Conservation (phyloP, 2,113 vertebrate species). For the Arenaria interpres region DNA sequence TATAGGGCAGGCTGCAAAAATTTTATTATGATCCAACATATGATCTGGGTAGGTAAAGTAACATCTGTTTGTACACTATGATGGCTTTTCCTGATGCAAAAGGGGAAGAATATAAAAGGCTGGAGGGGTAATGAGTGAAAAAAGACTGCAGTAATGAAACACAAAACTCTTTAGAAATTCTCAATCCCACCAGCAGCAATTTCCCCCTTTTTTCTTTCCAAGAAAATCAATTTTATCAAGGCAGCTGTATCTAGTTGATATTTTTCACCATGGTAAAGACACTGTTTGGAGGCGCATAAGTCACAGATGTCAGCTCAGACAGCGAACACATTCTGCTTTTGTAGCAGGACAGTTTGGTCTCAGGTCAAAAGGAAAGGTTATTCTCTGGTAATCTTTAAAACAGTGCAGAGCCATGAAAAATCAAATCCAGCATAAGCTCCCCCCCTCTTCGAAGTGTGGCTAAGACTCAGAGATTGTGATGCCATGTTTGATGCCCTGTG, state of each 20-base stretch:
- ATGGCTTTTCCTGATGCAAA: constrained; percentile 55
- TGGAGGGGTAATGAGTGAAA: constrained; percentile 41
- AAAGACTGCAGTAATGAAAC: constrained; percentile 27
- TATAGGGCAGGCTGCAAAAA: constrained; percentile 13
- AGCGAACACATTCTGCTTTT: neutral
- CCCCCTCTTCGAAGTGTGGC: neutral
- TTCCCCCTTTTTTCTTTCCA: constrained; percentile 35
- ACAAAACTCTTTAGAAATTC: constrained; percentile 56
- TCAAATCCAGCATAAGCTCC: neutral
- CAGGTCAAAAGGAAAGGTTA: constrained; percentile 9
- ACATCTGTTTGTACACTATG: constrained; percentile 53
- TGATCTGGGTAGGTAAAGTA: constrained; percentile 9
- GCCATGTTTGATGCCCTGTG: neutral
- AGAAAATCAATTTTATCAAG: constrained; percentile 53
- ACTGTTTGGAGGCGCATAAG: neutral
- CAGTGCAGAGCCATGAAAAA: neutral
- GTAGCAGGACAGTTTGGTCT: neutral
- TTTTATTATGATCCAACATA: neutral
- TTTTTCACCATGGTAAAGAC: constrained; percentile 26
- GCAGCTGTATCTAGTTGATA: constrained; percentile 23
- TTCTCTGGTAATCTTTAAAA: constrained; percentile 26
- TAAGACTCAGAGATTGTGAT: neutral
- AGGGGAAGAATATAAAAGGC: constrained; percentile 36
- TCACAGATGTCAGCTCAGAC: constrained; percentile 10
- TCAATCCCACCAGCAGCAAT: constrained; percentile 31